Conservation (phyloP, 2,888 invertebrate species). For the Dynastes hyllus region DNA sequence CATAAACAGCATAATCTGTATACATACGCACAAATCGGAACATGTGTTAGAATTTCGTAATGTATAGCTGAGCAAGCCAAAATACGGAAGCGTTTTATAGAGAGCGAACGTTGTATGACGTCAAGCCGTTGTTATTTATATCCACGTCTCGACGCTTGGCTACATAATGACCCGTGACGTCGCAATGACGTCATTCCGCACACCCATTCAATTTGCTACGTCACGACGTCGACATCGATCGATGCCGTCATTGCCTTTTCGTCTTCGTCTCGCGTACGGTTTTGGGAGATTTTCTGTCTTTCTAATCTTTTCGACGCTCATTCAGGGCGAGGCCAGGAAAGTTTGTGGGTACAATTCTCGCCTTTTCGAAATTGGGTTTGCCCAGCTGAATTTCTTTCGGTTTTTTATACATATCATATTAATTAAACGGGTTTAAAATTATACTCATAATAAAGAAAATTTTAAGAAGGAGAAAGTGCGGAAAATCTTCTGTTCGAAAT, state of each 20-base stretch:
- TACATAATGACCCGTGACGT: conserved; percentile 62
- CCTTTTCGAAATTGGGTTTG: conserved; percentile 54
- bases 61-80: conserved; percentile 40
- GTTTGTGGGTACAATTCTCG: conserved; percentile 60
- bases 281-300: conserved; percentile 51
- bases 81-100: conserved; percentile 50
- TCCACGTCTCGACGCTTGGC: conserved; percentile 60
- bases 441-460: neutral
- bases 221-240: conserved; percentile 63
- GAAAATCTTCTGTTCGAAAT: neutral
- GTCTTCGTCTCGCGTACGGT: conserved; percentile 55
- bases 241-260: conserved; percentile 60
- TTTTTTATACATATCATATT: neutral
- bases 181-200: conserved; percentile 63
- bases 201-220: conserved; percentile 62
- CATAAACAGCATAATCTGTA: conserved; percentile 24
- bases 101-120: conserved; percentile 60
- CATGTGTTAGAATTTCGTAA: conserved; percentile 49
- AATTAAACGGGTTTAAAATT: neutral
- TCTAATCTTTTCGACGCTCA: conserved; percentile 55
- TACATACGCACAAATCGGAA: conserved; percentile 38
- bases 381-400: conserved; percentile 39
- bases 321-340: conserved; percentile 65
- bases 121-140: conserved; percentile 63
- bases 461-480: neutral